Evolutionary conservation across 2,113 vertebrate species (phyloP), one percentile per base, ranked within the genome.

Genomic region (Limnothrissa miodon): DNA sequence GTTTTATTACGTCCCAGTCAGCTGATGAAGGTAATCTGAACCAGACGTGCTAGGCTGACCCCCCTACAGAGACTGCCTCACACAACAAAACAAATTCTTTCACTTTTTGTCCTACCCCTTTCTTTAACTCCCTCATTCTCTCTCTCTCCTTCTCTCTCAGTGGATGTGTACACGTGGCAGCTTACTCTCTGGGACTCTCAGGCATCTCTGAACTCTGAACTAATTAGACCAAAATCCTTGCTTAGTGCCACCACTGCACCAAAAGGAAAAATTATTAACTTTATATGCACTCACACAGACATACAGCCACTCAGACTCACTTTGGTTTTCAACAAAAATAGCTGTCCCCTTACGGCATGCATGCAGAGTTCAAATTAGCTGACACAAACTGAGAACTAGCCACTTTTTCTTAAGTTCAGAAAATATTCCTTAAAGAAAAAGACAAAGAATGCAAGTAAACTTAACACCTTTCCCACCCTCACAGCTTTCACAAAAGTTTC

Each of bases 11-110:
- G 84, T 82, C 85, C 88, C 85, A 87, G 85, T 93, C 90, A 91
- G 87, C 89, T 90, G 84, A 80, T 84, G 62, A 84, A 86, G 23
- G 74, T 92, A 92, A 95, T 91, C 81, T 46, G 88, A 92, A 93
- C 86, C 93, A 95, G 91, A 90, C 87, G 11, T 91, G 90, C 86
- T 2, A 42, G 42, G 56, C 85, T 88, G 51, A 92, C 87, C 90
- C 80, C 89, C 87, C 88, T 83, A 86, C 85, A 89, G 85, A 78
- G 79, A 81, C 78, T 88, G 33, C 83, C 85, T 88, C 90, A 89
- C 83, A 88, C 79, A 86, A 86, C 83, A 79, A 89, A 91, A 89
- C 86, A 87, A 59, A 83, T 81, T 87, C 86, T 83, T 88, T 86
- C 59, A 3, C 84, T n/a, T 78, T 88, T 89, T 83, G 82, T 44